Base-by-base conservation (phyloP, 2,113 vertebrate genomes). In the Empidonax alnorum region DNA sequence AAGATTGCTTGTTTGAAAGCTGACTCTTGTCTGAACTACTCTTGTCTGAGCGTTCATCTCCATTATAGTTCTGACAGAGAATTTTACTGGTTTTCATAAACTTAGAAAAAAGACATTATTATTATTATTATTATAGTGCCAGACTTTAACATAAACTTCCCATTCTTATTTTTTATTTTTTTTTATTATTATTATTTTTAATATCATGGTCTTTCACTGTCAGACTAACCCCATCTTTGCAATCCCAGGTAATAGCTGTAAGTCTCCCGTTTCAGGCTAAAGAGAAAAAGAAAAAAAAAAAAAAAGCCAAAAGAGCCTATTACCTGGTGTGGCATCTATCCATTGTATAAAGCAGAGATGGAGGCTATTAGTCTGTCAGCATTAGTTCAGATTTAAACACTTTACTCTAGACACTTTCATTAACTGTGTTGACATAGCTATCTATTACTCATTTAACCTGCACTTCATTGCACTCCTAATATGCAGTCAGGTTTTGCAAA, bases 371-470 rank as follows among this genome's bases (percentile, higher is more conserved):
- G 35, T 59, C 69, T 28, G 55, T 74, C n/a, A 84, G 58, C 67
- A 93, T 95, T 95, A 93, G 84, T 46, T 93, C 86, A 93, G 52
- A 97, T 95, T 98, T 97, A 97, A 97, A 92, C 47, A 87, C 66
- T 94, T 95, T 59, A 83, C 72, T 84, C 85, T 58, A 79, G 95
- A 95, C 35, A 61, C 91, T 97, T 98, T 94, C 90, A 97, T 97
- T 98, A 97, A 88, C 85, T 73, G 22, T 84, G 77, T 82, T 96
- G 95, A 89, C 73, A 94, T 14, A 89, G 82, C 56, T 94, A 78
- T 90, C 93, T 87, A 95, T 97, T 96, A 95, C 95, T 94, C 69
- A 96, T 93, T 96, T 97, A 96, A 92, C 84, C 87, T 91, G 53
- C 52, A 92, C 76, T 97, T 93, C 88, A 88, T 37, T 94, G 84